These are phyloP conservation scores for Caenorhabditis elegans DNA, from an alignment of 1,140 invertebrate species.

Conservation along the genomic window WBcel235 BX284602.5:1099501-1100000, in stretches of 20 bases:
- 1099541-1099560: too few species aligned
- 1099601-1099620: slow-evolving; percentile 56
- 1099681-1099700: slow-evolving; percentile 45
- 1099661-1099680: slow-evolving; percentile 53
- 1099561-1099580: background rate
- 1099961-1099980: slow-evolving; percentile 47
- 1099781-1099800: slow-evolving; percentile 41
- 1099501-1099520: too few species aligned
- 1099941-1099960: slow-evolving; percentile 48
- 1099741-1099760: slow-evolving; percentile 53
- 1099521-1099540: too few species aligned
- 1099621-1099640: slow-evolving; percentile 45
- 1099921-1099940: slow-evolving; percentile 42
- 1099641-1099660: slow-evolving; percentile 47
- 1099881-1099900: background rate
- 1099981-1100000: slow-evolving; percentile 47
- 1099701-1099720: slow-evolving; percentile 37
- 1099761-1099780: slow-evolving; percentile 52
- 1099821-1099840: slow-evolving; percentile 49
- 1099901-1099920: slow-evolving; percentile 45
- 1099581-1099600: slow-evolving; percentile 46
- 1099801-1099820: slow-evolving; percentile 51
- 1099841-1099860: too few species aligned
- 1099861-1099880: background rate
- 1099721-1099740: slow-evolving; percentile 35